Base-by-base conservation (phyloP, 2,113 vertebrate species). In the Nycticorax nycticorax region DNA sequence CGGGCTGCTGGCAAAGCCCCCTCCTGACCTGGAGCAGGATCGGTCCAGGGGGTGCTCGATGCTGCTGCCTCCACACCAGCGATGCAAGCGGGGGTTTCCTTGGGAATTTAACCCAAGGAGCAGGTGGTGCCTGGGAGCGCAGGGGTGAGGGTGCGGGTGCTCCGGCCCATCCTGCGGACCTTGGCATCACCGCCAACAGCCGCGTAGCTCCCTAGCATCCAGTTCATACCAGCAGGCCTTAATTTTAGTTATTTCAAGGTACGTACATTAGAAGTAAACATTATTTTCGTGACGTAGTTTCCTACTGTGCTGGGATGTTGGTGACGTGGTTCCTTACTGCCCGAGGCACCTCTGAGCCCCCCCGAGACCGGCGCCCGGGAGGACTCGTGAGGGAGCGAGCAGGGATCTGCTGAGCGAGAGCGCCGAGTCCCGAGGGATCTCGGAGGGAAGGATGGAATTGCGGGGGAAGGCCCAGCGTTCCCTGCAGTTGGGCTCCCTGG, bases 141-240 rank as follows among this genome's bases (percentile, higher is more conserved):
- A 2, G 53, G 47, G 32, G 7, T 1, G 14, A 76, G 21, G 1
- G 18, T 43, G 87, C 69, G 41, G 84, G 14, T 9, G 7, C 57
- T 62, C 12, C 6, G 7, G 15, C 32, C 45, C 15, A 26, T 35
- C 50, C 47, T 20, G 2, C 10, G 32, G 39, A 18, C 8, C 2
- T 2, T 35, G 39, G 59, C 26, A 8, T 15, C 20, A 63, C 82
- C 55, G 66, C 43, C 1, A 16, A 14, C 30, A 6, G 35, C 69
- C 33, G 17, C 21, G 35, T 26, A 24, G 64, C 52, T 48, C 28
- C 48, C 33, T 4, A 19, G 43, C 43, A 17, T 18, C 66, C 50
- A 11, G 0, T 8, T 53, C 2, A 0, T 3, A 1, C 10, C 0
- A 50, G 28, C 0, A 10, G 78, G 45, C 0, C 0, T 27, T 48